Conservation (phyloP, 2,113 vertebrate genomes). For the Henicopernis longicauda region DNA sequence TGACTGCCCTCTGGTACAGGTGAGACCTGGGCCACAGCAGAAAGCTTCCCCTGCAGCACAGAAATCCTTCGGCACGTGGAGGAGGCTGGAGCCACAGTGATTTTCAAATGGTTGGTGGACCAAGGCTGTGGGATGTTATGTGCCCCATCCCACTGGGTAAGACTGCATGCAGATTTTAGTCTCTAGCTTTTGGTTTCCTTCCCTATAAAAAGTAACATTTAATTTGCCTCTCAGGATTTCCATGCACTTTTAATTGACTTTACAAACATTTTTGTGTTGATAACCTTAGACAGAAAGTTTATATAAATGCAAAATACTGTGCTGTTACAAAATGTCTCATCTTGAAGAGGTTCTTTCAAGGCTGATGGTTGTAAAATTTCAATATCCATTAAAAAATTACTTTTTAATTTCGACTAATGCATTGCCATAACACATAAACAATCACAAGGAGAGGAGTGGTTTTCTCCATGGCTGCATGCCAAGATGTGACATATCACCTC, state of each 20-base stretch:
- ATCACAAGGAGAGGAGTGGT: neutral
- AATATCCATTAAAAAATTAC: neutral
- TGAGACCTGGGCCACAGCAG: neutral
- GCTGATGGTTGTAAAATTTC: neutral
- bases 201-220: neutral
- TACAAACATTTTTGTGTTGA: neutral
- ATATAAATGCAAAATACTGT: neutral
- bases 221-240: neutral
- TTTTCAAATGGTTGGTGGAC: neutral
- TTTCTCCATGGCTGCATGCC: neutral
- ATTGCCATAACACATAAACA: neutral
- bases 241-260: neutral
- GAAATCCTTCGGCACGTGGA: neutral
- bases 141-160: neutral
- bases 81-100: neutral
- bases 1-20: fast-evolving
- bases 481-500: neutral
- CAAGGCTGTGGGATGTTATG: fast-evolving
- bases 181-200: neutral
- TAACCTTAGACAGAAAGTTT: neutral
- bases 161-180: neutral
- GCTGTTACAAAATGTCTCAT: neutral
- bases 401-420: neutral
- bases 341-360: neutral
- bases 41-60: neutral